phyloP scores from a whole-genome alignment of 2,113 vertebrate species.

The Lagopus leucura region DNA sequence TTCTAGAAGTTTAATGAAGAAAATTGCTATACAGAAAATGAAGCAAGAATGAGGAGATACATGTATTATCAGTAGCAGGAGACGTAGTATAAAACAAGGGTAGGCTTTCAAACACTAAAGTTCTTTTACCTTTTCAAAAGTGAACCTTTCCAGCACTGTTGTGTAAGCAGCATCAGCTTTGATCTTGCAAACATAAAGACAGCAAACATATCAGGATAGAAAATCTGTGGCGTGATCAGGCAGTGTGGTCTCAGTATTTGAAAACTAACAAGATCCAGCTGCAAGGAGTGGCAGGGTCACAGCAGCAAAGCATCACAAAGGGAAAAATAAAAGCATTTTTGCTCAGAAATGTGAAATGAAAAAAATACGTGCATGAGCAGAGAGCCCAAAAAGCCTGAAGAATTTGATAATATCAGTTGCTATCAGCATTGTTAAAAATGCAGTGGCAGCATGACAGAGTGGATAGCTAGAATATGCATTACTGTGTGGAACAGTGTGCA shows the following conservation, averaged over 20 bases:
- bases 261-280: slow-evolving; percentile 52
- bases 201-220: slow-evolving; percentile 30
- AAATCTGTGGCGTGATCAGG: slow-evolving; percentile 39
- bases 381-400: slow-evolving; percentile 27
- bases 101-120: slow-evolving; percentile 15
- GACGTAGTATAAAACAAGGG: not conserved
- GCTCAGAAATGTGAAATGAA: not conserved
- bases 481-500: slow-evolving; percentile 22
- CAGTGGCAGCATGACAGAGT: slow-evolving; percentile 27
- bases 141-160: slow-evolving; percentile 1
- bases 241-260: slow-evolving; percentile 48
- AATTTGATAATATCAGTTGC: slow-evolving; percentile 17
- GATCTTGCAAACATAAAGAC: slow-evolving; percentile 48
- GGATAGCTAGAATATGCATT: slow-evolving; percentile 28
- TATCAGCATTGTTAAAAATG: slow-evolving; percentile 48
- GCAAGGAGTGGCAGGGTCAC: slow-evolving; percentile 44
- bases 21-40: slow-evolving; percentile 4
- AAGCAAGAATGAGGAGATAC: not conserved
- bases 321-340: slow-evolving; percentile 45
- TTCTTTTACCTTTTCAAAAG: slow-evolving; percentile 28
- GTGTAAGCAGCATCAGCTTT: slow-evolving; percentile 32
- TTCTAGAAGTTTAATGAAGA: not conserved
- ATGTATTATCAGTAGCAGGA: not conserved
- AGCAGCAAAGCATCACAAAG: slow-evolving; percentile 25
- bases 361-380: not conserved